Base-by-base conservation (phyloP, 2,797 vertebrate species). In the Yasuhikotakia modesta region DNA sequence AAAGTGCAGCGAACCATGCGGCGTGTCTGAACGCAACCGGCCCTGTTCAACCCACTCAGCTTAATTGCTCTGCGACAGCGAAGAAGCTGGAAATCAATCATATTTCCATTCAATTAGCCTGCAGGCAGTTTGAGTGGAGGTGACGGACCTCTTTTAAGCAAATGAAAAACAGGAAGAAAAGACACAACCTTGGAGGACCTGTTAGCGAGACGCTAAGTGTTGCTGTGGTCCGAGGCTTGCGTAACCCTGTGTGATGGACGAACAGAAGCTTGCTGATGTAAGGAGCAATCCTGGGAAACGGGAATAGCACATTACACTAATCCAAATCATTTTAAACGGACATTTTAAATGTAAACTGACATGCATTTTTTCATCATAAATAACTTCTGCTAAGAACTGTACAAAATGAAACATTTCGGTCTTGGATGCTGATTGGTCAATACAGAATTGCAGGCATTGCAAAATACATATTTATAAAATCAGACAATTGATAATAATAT, bases 101-200 rank as follows among this genome's bases (percentile, higher is more conserved):
- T 76, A 81, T 80, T 84, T 83, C 84, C 78, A 83, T 85, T 87
- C 80, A 83, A 86, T 88, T 86, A 88, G 69, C 74, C 11, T n/a
- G 68, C 80, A 10, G 7, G 65, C 82, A 30, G 30, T 27, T 22
- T 55, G 48, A 77, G 75, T 73, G 66, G 74, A 81, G 85, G 85
- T 85, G 80, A 83, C 22, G 17, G 84, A 82, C 82, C 87, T 83
- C 85, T 86, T 78, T 88, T 81, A 85, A 52, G 73, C 80, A 83
- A 85, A 87, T 85, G 82, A 87, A 86, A 84, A 65, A 46, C 81
- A 55, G 75, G 76, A 67, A 78, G 77, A 71, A 75, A 58, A 83
- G 78, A 79, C 13, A 35, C 43, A 82, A 79, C 81, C 84, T 82
- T 67, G 70, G 6, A 74, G 50, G 75, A 84, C 64, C 79, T 83